Base-by-base conservation (phyloP, 2,113 vertebrate genomes). In the Apeltes quadracus region DNA sequence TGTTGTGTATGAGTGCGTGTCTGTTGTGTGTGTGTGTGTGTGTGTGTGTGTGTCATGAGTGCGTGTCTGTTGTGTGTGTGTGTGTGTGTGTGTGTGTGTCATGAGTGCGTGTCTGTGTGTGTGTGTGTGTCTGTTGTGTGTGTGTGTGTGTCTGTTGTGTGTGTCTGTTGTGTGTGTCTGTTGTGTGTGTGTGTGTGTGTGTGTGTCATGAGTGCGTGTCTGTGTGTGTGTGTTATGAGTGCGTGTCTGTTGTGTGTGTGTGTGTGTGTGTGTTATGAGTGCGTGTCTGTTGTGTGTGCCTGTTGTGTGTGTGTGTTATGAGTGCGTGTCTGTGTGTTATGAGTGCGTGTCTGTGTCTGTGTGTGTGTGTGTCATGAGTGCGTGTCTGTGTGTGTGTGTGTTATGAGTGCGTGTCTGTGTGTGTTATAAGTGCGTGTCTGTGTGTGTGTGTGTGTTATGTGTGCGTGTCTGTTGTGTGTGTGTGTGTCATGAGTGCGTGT, bases 231-330 rank as follows among this genome's bases (percentile, higher is more conserved):
- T n/a, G n/a, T n/a, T n/a, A n/a, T n/a, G n/a, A n/a, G n/a, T n/a
- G n/a, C n/a, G n/a, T 15, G 9, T 71, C 13, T 27, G 13, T 63
- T 4, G 13, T 38, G n/a, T 44, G n/a, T n/a, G n/a, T n/a, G n/a
- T n/a, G n/a, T n/a, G 34, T 50, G 15, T 68, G n/a, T n/a, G n/a
- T n/a, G n/a, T n/a, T 44, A 56, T 77, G 23, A 58, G 14, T 65
- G 18, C 7, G 4, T 15, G 9, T 71, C 13, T 27, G 13, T 63
- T 4, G 13, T 38, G n/a, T 44, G n/a, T n/a, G n/a, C n/a, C n/a
- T n/a, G n/a, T n/a, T n/a, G n/a, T n/a, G n/a, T n/a, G n/a, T n/a
- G n/a, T n/a, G 34, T 50, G 15, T 68, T 44, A 56, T 77, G 23
- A 58, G 14, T 65, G 18, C 7, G 4, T 66, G 10, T 25, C 23